Evolutionary conservation across 2,113 vertebrate species (phyloP), one percentile per base, ranked within the genome.

Genomic region (Gymnarchus niloticus): DNA sequence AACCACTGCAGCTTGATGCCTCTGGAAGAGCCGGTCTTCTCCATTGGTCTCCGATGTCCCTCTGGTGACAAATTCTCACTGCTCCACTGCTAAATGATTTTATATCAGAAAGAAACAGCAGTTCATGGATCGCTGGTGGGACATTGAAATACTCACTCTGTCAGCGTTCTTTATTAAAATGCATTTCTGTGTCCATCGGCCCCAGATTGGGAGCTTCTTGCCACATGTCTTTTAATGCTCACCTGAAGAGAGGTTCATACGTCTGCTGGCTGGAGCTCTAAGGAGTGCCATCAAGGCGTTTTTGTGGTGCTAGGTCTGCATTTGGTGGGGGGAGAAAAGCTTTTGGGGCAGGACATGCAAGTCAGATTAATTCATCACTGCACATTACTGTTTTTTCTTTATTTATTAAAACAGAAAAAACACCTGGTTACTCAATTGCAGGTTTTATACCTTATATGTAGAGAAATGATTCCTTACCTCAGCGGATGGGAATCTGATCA

Each of bases 1-100:
- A 89, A 90, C 3, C 19, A 14, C 56, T 87, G 3, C 25, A 82
- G 19, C 76, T 87, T 87, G 78, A 81, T 86, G 85, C 0, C 56
- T 85, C 21, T 33, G 85, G 12, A 46, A 83, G 17, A 83, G n/a
- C 48, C 87, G 89, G 88, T 87, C 87, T 85, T 85, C 56, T 0
- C 0, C 78, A 87, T 89, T 89, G 85, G 80, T 81, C 78, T 83
- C 84, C 87, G 85, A 73, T 85, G 52, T 86, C 78, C 89, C 85
- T 37, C 46, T 41, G 87, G 86, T 86, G 85, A 88, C 88, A 90
- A 88, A 86, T 91, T 91, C 89, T 90, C 88, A 90, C 86, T 59
- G 51, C 87, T 90, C 86, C 5, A 61, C 65, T 87, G 87, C 84
- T n/a, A 89, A 91, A 59, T 85, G 83, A 87, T 7, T 33, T 89